Evolutionary conservation across 2,113 vertebrate species (phyloP), one percentile per base, ranked within the genome.

Genomic region (Nyctereutes procyonoides): DNA sequence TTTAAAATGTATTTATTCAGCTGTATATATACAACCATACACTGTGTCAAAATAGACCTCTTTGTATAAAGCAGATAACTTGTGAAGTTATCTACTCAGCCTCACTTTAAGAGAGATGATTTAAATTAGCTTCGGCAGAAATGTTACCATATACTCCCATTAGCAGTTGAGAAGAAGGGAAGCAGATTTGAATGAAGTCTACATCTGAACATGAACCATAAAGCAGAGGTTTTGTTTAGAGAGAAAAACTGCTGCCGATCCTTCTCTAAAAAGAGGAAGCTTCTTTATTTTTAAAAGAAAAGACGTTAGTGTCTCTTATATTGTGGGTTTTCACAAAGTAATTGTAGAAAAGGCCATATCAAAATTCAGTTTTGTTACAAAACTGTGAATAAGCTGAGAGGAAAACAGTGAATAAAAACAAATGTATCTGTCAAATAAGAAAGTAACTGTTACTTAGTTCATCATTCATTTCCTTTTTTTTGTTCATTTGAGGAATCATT

Each of bases 281-380:
- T 55, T 11, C 58, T n/a, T 92, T 86, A 69, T 76, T 85, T 53
- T 85, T 63, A 62, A 90, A 92, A 87, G n/a, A 80, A 92, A 97
- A 83, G 16, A 87, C 77, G 53, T 69, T 38, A 51, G 4, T 69
- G 58, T 73, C 28, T 26, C 43, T 81, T 85, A 28, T 53, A 63
- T 15, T 55, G 32, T 93, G 53, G 43, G 2, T 76, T 92, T 84
- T 88, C 81, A 95, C 93, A 93, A 83, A 84, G 35, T 71, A 65
- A 82, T 76, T 87, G 3, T 28, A 73, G 9, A 88, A 90, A 96
- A 63, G 65, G n/a, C 13, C 19, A 90, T 79, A 35, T 65, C 80
- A 60, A 93, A 74, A 35, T 56, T 93, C 53, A 93, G 3, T 69
- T 86, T 93, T 87, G 56, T 82, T 96, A 35, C 63, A 88, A 95